phyloP scores from a whole-genome alignment of 1,140 invertebrate species.

The Cherax quadricarinatus region DNA sequence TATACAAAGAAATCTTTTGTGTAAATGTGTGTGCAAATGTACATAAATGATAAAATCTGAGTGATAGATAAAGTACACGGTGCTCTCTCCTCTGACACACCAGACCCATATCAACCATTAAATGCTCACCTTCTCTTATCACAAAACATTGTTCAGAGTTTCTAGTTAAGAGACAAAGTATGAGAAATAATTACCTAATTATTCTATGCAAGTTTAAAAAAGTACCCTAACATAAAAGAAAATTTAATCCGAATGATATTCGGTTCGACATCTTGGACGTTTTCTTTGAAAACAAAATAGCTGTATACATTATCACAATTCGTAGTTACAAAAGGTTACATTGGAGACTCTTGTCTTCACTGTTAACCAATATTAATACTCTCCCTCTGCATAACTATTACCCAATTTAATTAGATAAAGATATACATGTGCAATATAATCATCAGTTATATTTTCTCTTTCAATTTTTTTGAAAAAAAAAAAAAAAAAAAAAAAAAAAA shows the following conservation, averaged over 20 bases:
- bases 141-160: not conserved
- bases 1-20: not conserved
- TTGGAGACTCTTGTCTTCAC: not conserved
- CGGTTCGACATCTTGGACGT: slow-evolving; percentile 1
- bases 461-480: not conserved
- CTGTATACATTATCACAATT: slow-evolving; percentile 6
- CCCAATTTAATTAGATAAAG: not conserved
- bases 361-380: not conserved
- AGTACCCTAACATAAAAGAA: not conserved
- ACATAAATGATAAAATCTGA: not conserved
- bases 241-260: slow-evolving; percentile 10
- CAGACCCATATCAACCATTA: not conserved
- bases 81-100: not conserved
- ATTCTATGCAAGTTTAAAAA: not conserved
- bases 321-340: not conserved
- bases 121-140: not conserved
- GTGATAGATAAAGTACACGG: not conserved
- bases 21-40: not conserved
- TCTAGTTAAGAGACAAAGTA: not conserved
- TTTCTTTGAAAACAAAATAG: slow-evolving; percentile 19
- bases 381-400: not conserved
- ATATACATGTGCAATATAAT: not conserved
- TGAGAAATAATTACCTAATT: not conserved
- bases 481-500: too few relatives aligned
- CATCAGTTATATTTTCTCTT: not conserved